These are phyloP conservation scores for Melanotaenia parkinsoni DNA, from an alignment of 2,797 vertebrate genomes.

Conservation along the genomic window DNA sequence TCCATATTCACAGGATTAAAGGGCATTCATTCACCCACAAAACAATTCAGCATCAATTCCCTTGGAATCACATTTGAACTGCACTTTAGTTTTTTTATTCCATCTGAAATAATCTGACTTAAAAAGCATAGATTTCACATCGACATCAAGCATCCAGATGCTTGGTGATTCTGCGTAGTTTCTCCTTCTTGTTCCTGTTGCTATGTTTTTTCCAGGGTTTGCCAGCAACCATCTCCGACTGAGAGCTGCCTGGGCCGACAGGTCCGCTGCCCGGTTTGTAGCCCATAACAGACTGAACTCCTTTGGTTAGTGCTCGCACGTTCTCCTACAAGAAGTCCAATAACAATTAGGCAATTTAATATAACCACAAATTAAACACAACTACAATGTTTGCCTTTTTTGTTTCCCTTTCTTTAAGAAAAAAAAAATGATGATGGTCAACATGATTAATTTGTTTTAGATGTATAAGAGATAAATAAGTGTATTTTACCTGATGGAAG, in stretches of 20 bases:
- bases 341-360: neutral
- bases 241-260: constrained; percentile 43
- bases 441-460: neutral
- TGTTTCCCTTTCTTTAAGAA: neutral
- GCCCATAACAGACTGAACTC: constrained; percentile 90
- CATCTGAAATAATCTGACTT: constrained; percentile 29
- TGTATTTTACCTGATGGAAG: constrained; percentile 91
- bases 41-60: constrained; percentile 22
- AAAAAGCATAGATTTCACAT: constrained; percentile 20
- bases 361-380: neutral
- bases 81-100: neutral
- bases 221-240: constrained; percentile 64
- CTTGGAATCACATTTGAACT: constrained; percentile 43
- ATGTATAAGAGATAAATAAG: neutral
- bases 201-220: constrained; percentile 98
- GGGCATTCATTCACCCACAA: constrained; percentile 2
- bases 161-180: constrained; percentile 91
- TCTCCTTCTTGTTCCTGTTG: constrained; percentile 97
- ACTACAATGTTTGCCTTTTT: neutral
- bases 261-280: constrained; percentile 85
- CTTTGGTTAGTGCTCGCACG: constrained; percentile 90
- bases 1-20: constrained; percentile 17
- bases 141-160: constrained; percentile 90
- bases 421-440: neutral
- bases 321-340: constrained; percentile 85